Evolutionary conservation across 2,888 invertebrate species (phyloP), one percentile per base, ranked within the genome.

Genomic region (Flabesymbios commensalis): DNA sequence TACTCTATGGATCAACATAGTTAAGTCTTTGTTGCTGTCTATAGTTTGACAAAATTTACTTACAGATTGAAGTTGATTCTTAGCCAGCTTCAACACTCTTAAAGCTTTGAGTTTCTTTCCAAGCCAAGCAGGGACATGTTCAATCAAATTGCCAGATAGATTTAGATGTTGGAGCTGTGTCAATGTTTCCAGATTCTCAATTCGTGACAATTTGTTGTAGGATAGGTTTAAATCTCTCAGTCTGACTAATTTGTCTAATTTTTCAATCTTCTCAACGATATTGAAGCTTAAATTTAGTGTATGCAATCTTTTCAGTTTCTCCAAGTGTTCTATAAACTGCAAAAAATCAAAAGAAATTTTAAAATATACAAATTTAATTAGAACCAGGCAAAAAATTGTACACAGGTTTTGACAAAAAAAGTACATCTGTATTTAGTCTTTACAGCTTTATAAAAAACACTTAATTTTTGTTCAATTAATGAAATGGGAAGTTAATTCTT

Each of bases 321-420:
- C 80, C 53, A 81, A 67, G 64, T 79, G 79, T 59, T 81, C 81
- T 58, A 81, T 81, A 62, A 75, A 81, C 81, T 81, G 76, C 14
- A 69, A 74, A 48, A 43, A n/a, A 57, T 1, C 3, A 47, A 33
- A 17, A 43, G 29, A 26, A 36, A 54, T 2, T 31, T 22, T 24
- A 4, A 28, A 24, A 51, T 10, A 19, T 22, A 28, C 32, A n/a
- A 45, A 57, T 57, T n/a, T n/a, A 48, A 24, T n/a, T 0, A 47
- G 10, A 22, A 14, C n/a, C n/a, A n/a, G n/a, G n/a, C n/a, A n/a
- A n/a, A n/a, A n/a, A n/a, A n/a, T n/a, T n/a, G n/a, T n/a, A n/a
- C n/a, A n/a, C n/a, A n/a, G n/a, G n/a, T n/a, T n/a, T n/a, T n/a
- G n/a, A n/a, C n/a, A n/a, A n/a, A n/a, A 24, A 32, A 36, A 52